Base-by-base conservation (phyloP, 2,797 vertebrate genomes). In the Salarias fasciatus region DNA sequence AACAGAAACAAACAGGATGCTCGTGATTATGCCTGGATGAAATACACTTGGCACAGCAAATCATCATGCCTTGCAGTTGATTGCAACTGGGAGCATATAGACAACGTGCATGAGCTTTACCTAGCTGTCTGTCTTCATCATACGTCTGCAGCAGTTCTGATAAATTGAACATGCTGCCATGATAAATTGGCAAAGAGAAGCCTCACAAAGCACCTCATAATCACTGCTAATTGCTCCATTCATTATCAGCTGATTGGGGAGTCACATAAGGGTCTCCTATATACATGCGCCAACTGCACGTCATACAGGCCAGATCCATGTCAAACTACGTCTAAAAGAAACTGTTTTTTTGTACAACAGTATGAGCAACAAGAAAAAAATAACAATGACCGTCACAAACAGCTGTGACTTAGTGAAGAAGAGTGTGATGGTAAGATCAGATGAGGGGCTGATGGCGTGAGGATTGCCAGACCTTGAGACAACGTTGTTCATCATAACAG, bases 151-250 rank as follows among this genome's bases (percentile, higher is more conserved):
- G 72, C 69, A 72, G 66, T 30, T 30, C 59, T 83, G 75, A 88
- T 81, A 61, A 83, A 87, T 84, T 33, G 36, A 86, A 83, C 56
- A 69, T 63, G 67, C 57, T 68, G 11, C 38, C 53, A 35, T 83
- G 79, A 90, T 88, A 72, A 83, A 88, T 84, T 75, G 78, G 64
- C 57, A 63, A 75, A 86, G 62, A 35, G 62, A 72, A 49, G 76
- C 70, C 52, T 57, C 63, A 72, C 82, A 82, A 78, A 88, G 74
- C 69, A 66, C 73, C 77, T 86, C 69, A 89, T 88, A 88, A 91
- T 91, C 72, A 69, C 59, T 14, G 52, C 63, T 89, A 87, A 89
- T 89, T 90, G 74, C 80, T 76, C 70, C 33, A 87, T 89, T 89
- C 66, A 86, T 89, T 88, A 89, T 66, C 33, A 14, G 55, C 69